A percentile compares a stretch with the other conserved stretches of the same genome.
Evolutionary conservation across 2,113 vertebrate genomes (phyloP).

Genomic region (Rhea americana): DNA sequence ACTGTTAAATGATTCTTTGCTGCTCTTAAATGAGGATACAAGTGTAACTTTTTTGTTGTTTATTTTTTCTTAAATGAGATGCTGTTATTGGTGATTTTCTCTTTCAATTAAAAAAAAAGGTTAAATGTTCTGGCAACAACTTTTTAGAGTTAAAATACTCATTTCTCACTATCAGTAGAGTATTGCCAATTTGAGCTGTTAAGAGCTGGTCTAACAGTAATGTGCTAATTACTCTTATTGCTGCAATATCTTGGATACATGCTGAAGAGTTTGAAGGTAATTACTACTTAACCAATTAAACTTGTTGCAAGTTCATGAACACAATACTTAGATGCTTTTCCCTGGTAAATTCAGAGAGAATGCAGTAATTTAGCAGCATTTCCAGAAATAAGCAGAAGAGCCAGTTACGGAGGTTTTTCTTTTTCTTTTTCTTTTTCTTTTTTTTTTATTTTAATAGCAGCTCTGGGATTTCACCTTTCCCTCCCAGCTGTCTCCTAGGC

Average conservation of each 20-base stretch:
- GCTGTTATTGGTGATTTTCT: not conserved
- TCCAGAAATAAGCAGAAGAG: not conserved
- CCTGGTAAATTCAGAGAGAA: not conserved
- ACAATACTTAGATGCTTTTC: not conserved
- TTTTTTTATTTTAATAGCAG: not conserved
- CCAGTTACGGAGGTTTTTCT: not conserved
- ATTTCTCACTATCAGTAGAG: not conserved
- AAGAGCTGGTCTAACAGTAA: slow-evolving; percentile 5
- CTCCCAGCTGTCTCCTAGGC: not conserved
- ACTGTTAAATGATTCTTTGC: not conserved
- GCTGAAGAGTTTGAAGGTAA: slow-evolving; percentile 36
- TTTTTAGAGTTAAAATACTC: not conserved
- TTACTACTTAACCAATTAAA: slow-evolving; percentile 52
- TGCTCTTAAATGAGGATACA: not conserved
- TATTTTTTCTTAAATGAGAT: not conserved
- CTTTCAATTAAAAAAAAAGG: not conserved
- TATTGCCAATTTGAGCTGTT: not conserved
- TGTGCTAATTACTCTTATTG: slow-evolving; percentile 36
- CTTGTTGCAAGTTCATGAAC: slow-evolving; percentile 6
- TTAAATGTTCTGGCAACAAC: not conserved
- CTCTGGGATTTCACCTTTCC: slow-evolving; percentile 12
- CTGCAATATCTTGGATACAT: not conserved
- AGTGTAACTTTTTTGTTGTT: not conserved
- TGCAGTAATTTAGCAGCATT: not conserved
- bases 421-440: not conserved